These are phyloP conservation scores for Dasysyrphus tricinctus DNA, from an alignment of 2,888 invertebrate species.

Conservation along the genomic window DNA sequence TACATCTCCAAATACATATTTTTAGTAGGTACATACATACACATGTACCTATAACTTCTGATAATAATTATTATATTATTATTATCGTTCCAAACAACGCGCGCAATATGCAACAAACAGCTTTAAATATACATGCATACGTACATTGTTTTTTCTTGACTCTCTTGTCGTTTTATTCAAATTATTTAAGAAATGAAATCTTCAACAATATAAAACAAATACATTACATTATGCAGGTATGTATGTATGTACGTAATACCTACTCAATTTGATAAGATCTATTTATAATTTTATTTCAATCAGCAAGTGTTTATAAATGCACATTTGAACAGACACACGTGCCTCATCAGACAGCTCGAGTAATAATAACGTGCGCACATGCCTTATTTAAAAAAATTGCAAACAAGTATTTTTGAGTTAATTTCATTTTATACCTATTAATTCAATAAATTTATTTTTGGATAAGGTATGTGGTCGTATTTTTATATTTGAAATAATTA, in stretches of 20 bases:
- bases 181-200: not conserved
- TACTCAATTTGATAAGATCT: slow-evolving; percentile 6
- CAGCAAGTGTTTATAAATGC: not conserved
- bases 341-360: slow-evolving; percentile 1
- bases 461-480: too few relatives aligned
- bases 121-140: not conserved
- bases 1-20: too few relatives aligned
- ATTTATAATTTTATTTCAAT: slow-evolving; percentile 12
- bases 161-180: not conserved
- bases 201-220: not conserved
- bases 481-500: too few relatives aligned
- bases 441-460: not conserved
- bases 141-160: not conserved
- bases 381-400: not conserved
- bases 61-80: too few relatives aligned
- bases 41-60: not conserved
- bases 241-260: too few relatives aligned
- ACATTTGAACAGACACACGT: not conserved
- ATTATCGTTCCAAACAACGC: not conserved
- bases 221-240: too few relatives aligned
- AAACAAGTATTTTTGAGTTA: not conserved
- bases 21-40: too few relatives aligned
- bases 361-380: slow-evolving; percentile 13
- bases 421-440: not conserved
- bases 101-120: not conserved